Base-by-base conservation (phyloP, 2,888 invertebrate genomes). In the Apodemia mormo region DNA sequence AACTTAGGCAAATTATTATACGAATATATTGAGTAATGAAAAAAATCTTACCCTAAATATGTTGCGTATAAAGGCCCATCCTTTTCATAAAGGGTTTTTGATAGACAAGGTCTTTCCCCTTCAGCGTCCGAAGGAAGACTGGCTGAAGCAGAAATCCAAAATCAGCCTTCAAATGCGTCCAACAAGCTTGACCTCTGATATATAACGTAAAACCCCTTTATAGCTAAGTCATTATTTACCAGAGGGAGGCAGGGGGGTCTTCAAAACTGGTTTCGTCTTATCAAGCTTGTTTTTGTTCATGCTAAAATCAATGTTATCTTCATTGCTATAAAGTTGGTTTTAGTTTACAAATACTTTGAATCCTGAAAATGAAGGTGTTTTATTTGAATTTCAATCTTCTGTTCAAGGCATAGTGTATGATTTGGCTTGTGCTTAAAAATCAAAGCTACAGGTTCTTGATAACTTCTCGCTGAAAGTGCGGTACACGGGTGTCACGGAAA, bases 401-500 rank as follows among this genome's bases (percentile, higher is more conserved):
- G 0, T 0, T 0, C 0, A 2, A 0, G 0, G 0, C 0, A 54
- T 80, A 79, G 65, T 71, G 78, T 76, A 22, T 68, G 49, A 68
- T 75, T 76, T 77, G 0, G 54, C 5, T 49, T 74, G 76, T 0
- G 12, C 1, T 2, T 14, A 49, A 67, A 70, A 66, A 72, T 80
- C 76, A 88, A 87, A 89, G 89, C 91, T 86, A 91, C 91, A 91
- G 91, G 91, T 91, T 83, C 86, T 85, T 87, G 84, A 86, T 89
- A 87, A 86, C 83, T 87, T 86, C 82, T 77, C 81, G 84, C 85
- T 86, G 88, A 88, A 89, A 90, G 84, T 83, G 86, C 85, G 82
- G 58, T 70, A 65, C 66, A 58, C 73, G 77, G 75, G 75, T 71
- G 66, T 68, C 69, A 71, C n/a, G 75, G 14, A 83, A 43, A 87